Percentiles rank a stretch among this genome's conserved stretches.
Evolutionary conservation across 1,140 invertebrate genomes (phyloP).

Genomic region (Pogonus chalceus): DNA sequence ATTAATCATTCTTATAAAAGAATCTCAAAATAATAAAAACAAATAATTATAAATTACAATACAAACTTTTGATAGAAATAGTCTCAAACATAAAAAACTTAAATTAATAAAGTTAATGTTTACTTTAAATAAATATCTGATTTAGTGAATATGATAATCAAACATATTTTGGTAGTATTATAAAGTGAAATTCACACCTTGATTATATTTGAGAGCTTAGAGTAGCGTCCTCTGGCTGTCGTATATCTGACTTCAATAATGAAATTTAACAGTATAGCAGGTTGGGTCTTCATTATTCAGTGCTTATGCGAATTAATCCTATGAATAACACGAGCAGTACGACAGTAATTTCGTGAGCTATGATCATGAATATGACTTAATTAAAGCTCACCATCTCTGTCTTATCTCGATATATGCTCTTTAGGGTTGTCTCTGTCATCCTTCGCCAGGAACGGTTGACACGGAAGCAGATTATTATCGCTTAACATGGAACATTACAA

Average conservation of each 20-base stretch:
- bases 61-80: too few species aligned
- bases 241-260: neutral
- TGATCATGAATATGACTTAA: conserved; percentile 7
- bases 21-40: too few species aligned
- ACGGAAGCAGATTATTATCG: conserved; percentile 3
- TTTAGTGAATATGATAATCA: too few species aligned
- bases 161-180: neutral
- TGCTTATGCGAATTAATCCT: conserved; percentile 5
- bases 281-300: conserved; percentile 5
- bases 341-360: conserved; percentile 7
- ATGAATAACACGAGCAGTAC: neutral
- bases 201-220: neutral
- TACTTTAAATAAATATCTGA: too few species aligned
- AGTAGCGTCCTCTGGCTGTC: neutral
- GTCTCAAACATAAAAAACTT: too few species aligned
- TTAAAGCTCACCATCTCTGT: neutral
- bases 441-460: neutral
- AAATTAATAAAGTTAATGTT: too few species aligned
- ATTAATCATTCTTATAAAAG: too few species aligned
- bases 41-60: too few species aligned
- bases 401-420: neutral
- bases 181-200: neutral
- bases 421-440: neutral
- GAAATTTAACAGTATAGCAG: neutral
- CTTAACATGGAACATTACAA: neutral